phyloP scores from a whole-genome alignment of 2,888 invertebrate genomes.

The Drosophila siamana region DNA sequence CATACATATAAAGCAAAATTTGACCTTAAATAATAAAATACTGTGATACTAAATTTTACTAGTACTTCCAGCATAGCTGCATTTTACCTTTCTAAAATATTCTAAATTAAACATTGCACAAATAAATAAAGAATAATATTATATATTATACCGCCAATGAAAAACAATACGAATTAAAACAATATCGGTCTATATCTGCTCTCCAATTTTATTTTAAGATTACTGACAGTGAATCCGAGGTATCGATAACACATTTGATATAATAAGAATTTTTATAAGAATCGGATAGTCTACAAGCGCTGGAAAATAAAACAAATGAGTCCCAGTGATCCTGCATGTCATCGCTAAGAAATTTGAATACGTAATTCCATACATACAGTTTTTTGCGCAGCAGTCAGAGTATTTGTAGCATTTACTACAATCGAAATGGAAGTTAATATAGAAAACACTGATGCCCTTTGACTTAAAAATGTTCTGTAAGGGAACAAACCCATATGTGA shows the following conservation, averaged over 20 bases:
- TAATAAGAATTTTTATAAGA: too few relatives aligned
- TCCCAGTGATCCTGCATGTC: too few relatives aligned
- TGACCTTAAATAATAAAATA: constrained; percentile 85
- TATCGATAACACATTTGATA: too few relatives aligned
- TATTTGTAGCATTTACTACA: background rate
- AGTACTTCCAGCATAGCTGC: constrained; percentile 86
- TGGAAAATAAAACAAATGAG: background rate
- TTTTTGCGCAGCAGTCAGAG: background rate
- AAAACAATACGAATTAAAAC: constrained; percentile 9
- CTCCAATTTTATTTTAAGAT: constrained; percentile 13
- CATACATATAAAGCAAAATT: constrained; percentile 74
- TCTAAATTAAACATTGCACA: constrained; percentile 72
- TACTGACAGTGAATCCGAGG: constrained; percentile 5
- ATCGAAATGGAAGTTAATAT: background rate
- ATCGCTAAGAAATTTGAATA: too few relatives aligned
- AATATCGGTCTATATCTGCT: constrained; percentile 21
- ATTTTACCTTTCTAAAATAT: constrained; percentile 86
- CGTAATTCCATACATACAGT: background rate
- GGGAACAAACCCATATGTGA: background rate
- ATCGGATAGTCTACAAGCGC: too few relatives aligned
- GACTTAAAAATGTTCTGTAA: background rate
- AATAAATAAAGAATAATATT: constrained; percentile 18
- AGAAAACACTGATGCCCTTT: background rate
- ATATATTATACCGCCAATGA: constrained; percentile 15
- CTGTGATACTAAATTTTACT: constrained; percentile 86